Base-by-base conservation (phyloP, 2,113 vertebrate genomes). In the Syngnathus scovelli region DNA sequence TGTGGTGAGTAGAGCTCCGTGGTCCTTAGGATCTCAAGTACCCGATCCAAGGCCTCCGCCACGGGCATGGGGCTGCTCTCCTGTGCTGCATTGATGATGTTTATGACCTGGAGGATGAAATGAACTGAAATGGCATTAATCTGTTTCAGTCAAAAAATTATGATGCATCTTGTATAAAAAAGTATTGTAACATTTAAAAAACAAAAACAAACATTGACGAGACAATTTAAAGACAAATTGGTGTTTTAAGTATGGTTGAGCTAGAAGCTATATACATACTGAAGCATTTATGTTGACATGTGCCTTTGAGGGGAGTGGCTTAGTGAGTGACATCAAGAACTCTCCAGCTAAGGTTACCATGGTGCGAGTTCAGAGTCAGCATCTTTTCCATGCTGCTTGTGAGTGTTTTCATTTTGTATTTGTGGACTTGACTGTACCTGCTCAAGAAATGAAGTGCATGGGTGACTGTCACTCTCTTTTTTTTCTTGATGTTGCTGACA, bases 1-100 rank as follows among this genome's bases (percentile, higher is more conserved):
- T 96, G 94, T 0, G 96, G 97, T 39, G 96, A 98, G 72, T 99
- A 98, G 33, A 99, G 72, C 75, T 99, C 97, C n/a, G 95, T 94
- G 77, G 94, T 95, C 83, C 96, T 92, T 68, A 99, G 90, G 64
- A 98, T 99, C 85, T 98, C 96, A 85, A 98, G 91, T 77, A 98
- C 96, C 0, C 93, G 93, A 74, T 98, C 95, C 86, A 99, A 91
- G 69, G 96, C 96, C 87, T 98, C 95, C 0, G 94, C 94, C 66
- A 98, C 96, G 0, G 94, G 92, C 89, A 95, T 77, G 0, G 96
- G 93, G 68, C 96, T 98, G 88, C 93, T 96, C 77, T 98, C 96
- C 93, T 98, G 97, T 21, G 95, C 96, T 68, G 94, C 93, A 19
- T 93, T 98, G 86, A 99, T 98, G 83, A 99, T 98, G 88, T 94